Base-by-base conservation (phyloP, 2,797 vertebrate genomes). In the Poeciliopsis gracilis region DNA sequence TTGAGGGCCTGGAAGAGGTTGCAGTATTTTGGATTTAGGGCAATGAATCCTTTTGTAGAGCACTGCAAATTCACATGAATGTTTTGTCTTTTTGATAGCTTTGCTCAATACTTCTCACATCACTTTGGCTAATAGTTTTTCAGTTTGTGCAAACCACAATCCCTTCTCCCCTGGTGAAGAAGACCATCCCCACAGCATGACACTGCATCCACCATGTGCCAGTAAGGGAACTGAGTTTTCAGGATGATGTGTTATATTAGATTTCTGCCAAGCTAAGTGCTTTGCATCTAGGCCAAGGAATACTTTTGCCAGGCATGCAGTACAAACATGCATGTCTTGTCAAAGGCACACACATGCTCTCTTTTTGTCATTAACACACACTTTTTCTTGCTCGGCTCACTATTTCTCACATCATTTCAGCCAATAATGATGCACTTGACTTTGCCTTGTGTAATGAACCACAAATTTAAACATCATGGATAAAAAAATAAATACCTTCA, bases 401-500 rank as follows among this genome's bases (percentile, higher is more conserved):
- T 79, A 74, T 75, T 57, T 73, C 74, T 76, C 38, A 30, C 12
- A 41, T 63, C 36, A 59, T 72, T 69, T 89, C 76, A 79, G 75
- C 18, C 15, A 47, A 33, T 13, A 63, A 47, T 66, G 61, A 59
- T 66, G 41, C 33, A 75, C 77, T 78, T 80, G 18, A 71, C 33
- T 82, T 63, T 77, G 23, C 57, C 46, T 74, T 46, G 63, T 41
- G 47, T 47, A 53, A 76, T 79, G 75, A 77, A 70, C 80, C 11
- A 45, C 4, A 8, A 76, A 78, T 82, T 89, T 81, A 76, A 41
- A 72, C 76, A 71, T 67, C 74, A 72, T 81, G 76, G 77, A 81
- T 72, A 89, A 73, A 89, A 73, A 57, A 57, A 30, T 28, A 51
- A 81, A 87, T 84, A 81, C 73, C 72, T 80, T 30, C 72, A 74